Conservation (phyloP, 1,140 invertebrate species). For the Dreissena polymorpha region DNA sequence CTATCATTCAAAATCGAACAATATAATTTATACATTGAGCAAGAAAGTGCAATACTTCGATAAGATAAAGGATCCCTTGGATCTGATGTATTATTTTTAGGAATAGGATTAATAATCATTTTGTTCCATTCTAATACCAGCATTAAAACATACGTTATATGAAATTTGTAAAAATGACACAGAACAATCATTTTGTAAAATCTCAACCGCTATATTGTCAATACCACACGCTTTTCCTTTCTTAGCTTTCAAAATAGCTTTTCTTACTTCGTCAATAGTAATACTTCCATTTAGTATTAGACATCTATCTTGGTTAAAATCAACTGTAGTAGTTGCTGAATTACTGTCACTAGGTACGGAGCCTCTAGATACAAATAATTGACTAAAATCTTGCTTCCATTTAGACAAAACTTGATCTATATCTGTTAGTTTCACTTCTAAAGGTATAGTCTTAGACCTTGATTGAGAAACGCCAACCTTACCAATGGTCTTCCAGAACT, state of each 20-base stretch:
- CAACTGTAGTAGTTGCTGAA: not conserved
- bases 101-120: conserved; percentile 50
- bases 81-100: conserved; percentile 30
- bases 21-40: conserved; percentile 42
- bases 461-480: conserved; percentile 1
- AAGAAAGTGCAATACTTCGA: conserved; percentile 30
- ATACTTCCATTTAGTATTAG: conserved; percentile 10
- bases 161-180: conserved; percentile 6
- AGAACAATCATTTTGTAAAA: conserved; percentile 10
- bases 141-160: conserved; percentile 24
- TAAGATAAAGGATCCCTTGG: conserved; percentile 41
- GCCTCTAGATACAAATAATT: not conserved
- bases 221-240: conserved; percentile 1
- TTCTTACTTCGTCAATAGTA: conserved; percentile 12
- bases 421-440: not conserved
- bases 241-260: conserved; percentile 20
- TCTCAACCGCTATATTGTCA: conserved; percentile 11
- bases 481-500: conserved; percentile 32
- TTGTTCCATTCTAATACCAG: conserved; percentile 14
- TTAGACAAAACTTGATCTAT: conserved; percentile 1
- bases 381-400: conserved; percentile 28
- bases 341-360: not conserved
- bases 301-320: not conserved
- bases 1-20: conserved; percentile 44
- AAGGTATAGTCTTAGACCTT: not conserved